A percentile compares a stretch with the other conserved stretches of the same genome.
Evolutionary conservation across 1,140 invertebrate genomes (phyloP).

Genomic region (Drosophila teissieri): DNA sequence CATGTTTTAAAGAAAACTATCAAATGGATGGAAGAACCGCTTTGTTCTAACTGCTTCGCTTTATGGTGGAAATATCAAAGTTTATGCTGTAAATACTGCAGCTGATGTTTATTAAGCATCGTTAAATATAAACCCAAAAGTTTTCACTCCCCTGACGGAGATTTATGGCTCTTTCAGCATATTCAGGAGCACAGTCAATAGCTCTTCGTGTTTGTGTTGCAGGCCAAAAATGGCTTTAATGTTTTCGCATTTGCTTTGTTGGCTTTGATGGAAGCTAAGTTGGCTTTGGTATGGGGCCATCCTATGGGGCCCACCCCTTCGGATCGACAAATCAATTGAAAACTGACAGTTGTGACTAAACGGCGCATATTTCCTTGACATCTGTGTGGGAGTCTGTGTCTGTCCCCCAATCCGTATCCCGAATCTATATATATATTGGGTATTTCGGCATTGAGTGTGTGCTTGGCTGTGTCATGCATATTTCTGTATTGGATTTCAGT

Average conservation of each 20-base stretch:
- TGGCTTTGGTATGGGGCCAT: background rate
- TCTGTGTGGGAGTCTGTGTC: constrained; percentile 69
- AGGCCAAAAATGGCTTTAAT: constrained; percentile 76
- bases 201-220: constrained; percentile 43
- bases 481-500: constrained; percentile 82
- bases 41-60: background rate
- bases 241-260: constrained; percentile 83
- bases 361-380: constrained; percentile 81
- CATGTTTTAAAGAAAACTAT: background rate
- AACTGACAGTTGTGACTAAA: constrained; percentile 83
- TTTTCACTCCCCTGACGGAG: constrained; percentile 22
- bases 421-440: constrained; percentile 11
- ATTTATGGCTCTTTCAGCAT: constrained; percentile 40
- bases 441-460: constrained; percentile 28
- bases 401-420: constrained; percentile 36
- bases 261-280: constrained; percentile 73
- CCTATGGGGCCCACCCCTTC: constrained; percentile 4
- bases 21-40: background rate
- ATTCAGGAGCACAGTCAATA: constrained; percentile 31
- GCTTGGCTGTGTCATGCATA: constrained; percentile 70
- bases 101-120: constrained; percentile 32
- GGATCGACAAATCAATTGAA: constrained; percentile 82
- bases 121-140: constrained; percentile 46
- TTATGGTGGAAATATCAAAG: background rate
- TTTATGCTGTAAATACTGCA: constrained; percentile 28